Evolutionary conservation across 2,113 vertebrate genomes (phyloP).

Genomic region (Cynocephalus volans): DNA sequence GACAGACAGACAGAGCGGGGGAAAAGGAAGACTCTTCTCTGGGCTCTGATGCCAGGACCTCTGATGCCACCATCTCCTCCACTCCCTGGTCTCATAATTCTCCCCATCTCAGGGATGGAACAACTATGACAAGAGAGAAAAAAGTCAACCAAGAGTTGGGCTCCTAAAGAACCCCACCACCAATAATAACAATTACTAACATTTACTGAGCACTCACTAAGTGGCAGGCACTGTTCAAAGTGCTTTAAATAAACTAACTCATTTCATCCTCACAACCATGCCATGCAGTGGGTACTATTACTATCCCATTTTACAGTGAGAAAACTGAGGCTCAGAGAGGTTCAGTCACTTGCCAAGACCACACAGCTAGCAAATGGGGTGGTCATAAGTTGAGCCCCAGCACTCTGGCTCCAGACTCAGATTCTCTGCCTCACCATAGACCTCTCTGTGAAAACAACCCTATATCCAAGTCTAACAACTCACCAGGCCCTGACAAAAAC

Average conservation of each 20-base stretch:
- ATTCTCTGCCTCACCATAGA: neutral
- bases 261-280: neutral
- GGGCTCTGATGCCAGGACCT: neutral
- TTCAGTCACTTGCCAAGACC: neutral
- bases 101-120: neutral
- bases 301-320: neutral
- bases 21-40: neutral
- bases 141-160: neutral
- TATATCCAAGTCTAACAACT: neutral
- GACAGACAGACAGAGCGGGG: neutral
- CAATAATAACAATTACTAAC: no score
- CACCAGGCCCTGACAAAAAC: neutral
- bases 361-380: neutral
- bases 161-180: neutral
- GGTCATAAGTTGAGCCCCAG: neutral
- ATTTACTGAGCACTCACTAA: neutral
- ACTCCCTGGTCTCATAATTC: neutral
- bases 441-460: neutral
- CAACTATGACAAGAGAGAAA: neutral
- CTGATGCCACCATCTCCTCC: neutral
- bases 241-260: neutral
- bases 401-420: neutral
- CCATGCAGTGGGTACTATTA: neutral
- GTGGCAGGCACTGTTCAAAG: neutral
- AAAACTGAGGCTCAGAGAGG: constrained; percentile 15